A percentile compares a stretch with the other conserved stretches of the same genome.
Conservation (phyloP, 2,888 invertebrate genomes). For the Pseudeuparius sepicola region DNA sequence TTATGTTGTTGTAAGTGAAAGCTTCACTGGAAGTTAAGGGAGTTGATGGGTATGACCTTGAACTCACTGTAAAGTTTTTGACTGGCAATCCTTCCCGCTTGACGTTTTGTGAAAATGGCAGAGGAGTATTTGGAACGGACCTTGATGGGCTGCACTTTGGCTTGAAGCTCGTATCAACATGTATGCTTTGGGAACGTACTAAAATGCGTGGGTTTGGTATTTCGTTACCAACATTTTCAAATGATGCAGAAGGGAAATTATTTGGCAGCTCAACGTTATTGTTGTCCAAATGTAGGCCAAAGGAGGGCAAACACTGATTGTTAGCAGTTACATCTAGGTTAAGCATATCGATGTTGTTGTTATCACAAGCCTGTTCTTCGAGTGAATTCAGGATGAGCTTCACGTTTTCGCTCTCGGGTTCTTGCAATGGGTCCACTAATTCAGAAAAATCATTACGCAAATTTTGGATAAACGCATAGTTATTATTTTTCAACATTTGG, state of each 20-base stretch:
- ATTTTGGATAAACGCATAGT: constrained; percentile 14
- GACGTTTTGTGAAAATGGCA: constrained; percentile 37
- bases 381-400: constrained; percentile 57
- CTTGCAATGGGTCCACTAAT: constrained; percentile 49
- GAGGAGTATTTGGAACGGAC: constrained; percentile 60
- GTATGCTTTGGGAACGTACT: constrained; percentile 29
- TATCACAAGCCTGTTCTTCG: constrained; percentile 40
- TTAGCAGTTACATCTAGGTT: constrained; percentile 25
- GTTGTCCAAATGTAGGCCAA: constrained; percentile 25
- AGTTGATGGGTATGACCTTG: constrained; percentile 70
- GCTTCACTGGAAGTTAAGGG: constrained; percentile 44
- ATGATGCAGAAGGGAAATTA: constrained; percentile 7
- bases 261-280: constrained; percentile 20
- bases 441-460: constrained; percentile 51
- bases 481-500: constrained; percentile 17
- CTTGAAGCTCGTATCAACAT: constrained; percentile 19
- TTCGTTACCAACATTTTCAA: not conserved
- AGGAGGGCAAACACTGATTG: constrained; percentile 26
- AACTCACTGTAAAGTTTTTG: constrained; percentile 36
- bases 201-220: constrained; percentile 5
- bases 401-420: constrained; percentile 52
- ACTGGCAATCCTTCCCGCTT: constrained; percentile 35
- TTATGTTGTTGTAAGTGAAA: constrained; percentile 34
- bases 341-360: constrained; percentile 27
- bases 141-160: constrained; percentile 43